Base-by-base conservation (phyloP, 2,797 vertebrate genomes). In the Cheirogaleus major region DNA sequence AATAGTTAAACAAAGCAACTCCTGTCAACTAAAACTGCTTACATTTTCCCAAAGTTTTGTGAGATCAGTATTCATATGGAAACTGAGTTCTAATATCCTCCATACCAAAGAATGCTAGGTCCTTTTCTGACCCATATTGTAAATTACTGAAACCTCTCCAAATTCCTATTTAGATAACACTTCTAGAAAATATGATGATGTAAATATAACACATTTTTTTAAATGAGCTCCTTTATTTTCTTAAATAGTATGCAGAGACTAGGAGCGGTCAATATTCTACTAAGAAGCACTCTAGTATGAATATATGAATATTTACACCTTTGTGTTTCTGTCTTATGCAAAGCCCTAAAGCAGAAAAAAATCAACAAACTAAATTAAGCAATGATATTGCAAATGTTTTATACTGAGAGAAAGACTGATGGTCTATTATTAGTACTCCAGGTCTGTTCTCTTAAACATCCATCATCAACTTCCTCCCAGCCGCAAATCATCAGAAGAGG, bases 271-370 rank as follows among this genome's bases (percentile, higher is more conserved):
- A 92, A 23, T 72, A 45, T 69, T 84, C 14, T 45, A 72, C 11
- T 59, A 73, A 70, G 50, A 70, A 85, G n/a, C 25, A 78, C 52
- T 48, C 9, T 70, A 25, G 4, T 52, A 17, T 65, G 52, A 70
- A 50, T 38, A 84, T 45, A 25, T 89, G 8, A 72, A 72, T 75
- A 86, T 27, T 78, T 70, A 52, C 8, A 50, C 11, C 45, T 85
- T 83, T 80, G 50, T 73, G 23, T 73, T 93, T 96, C 63, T 89
- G 10, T 80, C 18, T 78, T 92, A 91, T 61, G 25, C 20, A 35
- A 75, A 63, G 23, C 8, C 12, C 7, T 79, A 57, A n/a, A 87
- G 83, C 57, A 18, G 67, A 23, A 61, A 63, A 57, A 32, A 52
- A 41, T 63, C 17, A 86, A 75, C n/a, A 89, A 63, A 78, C 22